A percentile compares a stretch with the other conserved stretches of the same genome.
These are phyloP conservation scores for Hippopotamyrus pictus DNA, from an alignment of 2,797 vertebrate genomes.

Conservation along the genomic window DNA sequence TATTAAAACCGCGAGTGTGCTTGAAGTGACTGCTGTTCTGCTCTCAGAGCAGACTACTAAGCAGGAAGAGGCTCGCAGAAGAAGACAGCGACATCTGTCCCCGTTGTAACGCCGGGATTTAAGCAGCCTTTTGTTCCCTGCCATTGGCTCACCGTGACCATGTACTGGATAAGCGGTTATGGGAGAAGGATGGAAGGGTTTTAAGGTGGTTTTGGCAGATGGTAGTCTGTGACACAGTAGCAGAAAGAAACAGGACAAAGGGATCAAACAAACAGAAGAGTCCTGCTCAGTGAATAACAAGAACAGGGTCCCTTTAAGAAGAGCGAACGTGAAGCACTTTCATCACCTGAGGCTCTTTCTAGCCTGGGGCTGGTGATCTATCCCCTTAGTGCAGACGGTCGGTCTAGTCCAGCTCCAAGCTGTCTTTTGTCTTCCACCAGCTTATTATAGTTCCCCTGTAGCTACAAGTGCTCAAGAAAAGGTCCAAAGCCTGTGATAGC, in stretches of 20 bases:
- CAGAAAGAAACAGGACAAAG: not conserved
- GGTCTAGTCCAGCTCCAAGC: not conserved
- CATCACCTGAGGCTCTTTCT: not conserved
- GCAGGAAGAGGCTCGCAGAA: not conserved
- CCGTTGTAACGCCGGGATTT: not conserved
- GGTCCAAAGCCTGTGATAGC: not conserved
- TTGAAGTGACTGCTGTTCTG: slow-evolving; percentile 4
- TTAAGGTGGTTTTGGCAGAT: not conserved
- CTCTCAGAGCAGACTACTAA: not conserved
- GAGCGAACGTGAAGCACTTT: not conserved
- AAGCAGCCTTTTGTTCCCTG: not conserved
- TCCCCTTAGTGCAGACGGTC: not conserved
- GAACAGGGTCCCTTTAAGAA: not conserved
- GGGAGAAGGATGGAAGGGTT: not conserved
- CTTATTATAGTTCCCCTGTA: not conserved
- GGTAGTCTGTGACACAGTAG: not conserved
- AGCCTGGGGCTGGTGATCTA: not conserved
- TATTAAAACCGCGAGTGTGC: not conserved
- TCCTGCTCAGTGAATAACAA: not conserved
- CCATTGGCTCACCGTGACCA: not conserved
- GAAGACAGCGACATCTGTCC: not conserved
- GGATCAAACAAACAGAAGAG: not conserved
- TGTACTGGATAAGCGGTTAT: not conserved
- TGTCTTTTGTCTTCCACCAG: not conserved
- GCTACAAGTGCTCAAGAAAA: not conserved